These are phyloP conservation scores for Alces alces DNA, from an alignment of 2,113 vertebrate genomes.

Conservation along the genomic window DNA sequence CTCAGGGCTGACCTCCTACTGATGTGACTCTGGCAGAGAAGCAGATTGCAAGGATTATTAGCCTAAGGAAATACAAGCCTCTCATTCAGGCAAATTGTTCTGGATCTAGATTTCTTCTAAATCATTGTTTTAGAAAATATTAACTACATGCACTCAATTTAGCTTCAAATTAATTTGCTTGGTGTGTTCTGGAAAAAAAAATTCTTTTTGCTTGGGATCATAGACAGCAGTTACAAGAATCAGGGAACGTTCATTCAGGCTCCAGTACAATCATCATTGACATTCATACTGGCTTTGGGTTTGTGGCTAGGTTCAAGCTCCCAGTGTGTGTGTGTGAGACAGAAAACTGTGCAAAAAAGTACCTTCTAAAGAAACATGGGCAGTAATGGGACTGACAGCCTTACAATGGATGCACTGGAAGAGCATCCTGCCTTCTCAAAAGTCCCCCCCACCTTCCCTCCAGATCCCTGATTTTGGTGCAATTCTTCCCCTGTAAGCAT, in stretches of 20 bases:
- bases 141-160: not conserved
- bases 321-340: not conserved
- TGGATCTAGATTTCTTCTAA: not conserved
- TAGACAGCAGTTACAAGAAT: not conserved
- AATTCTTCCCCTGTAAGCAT: not conserved
- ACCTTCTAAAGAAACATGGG: not conserved
- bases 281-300: not conserved
- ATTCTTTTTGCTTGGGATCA: not conserved
- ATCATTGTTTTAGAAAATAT: not conserved
- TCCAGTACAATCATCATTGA: not conserved
- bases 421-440: not conserved
- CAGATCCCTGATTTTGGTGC: not conserved
- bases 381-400: not conserved
- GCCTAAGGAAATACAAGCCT: not conserved
- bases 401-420: not conserved
- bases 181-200: not conserved
- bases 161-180: not conserved
- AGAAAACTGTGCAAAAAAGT: not conserved
- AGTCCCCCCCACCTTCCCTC: fast-evolving
- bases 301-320: not conserved
- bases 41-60: not conserved
- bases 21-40: not conserved
- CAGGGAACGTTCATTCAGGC: too few relatives aligned
- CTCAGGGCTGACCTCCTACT: not conserved
- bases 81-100: not conserved